phyloP scores from a whole-genome alignment of 2,113 vertebrate genomes.

The Asarcornis scutulata region DNA sequence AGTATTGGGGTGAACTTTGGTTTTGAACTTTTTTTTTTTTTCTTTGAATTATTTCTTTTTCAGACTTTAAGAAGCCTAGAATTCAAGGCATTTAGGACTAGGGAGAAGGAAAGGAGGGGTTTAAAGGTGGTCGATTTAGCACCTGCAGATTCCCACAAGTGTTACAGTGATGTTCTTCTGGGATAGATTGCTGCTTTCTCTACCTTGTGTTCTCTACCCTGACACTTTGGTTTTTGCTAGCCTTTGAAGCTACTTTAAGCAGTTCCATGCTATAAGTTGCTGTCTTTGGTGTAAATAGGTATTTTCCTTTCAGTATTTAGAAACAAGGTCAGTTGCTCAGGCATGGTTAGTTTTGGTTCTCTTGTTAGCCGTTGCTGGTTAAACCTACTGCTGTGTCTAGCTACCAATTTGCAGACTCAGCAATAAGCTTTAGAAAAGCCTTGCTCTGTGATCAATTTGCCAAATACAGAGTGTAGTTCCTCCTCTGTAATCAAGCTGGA shows the following conservation, averaged over 20 bases:
- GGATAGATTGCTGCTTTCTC: not conserved
- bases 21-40: not conserved
- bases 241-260: not conserved
- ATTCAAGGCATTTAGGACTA: not conserved
- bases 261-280: not conserved
- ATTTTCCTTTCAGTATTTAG: not conserved
- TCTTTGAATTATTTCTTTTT: not conserved
- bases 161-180: not conserved
- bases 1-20: not conserved
- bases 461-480: constrained; percentile 58
- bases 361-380: constrained; percentile 49
- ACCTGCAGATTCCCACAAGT: not conserved
- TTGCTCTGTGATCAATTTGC: constrained; percentile 61
- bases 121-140: not conserved
- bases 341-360: constrained; percentile 40
- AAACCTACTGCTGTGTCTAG: constrained; percentile 16
- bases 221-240: not conserved
- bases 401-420: constrained; percentile 40
- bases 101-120: not conserved
- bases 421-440: constrained; percentile 53
- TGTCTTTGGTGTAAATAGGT: not conserved
- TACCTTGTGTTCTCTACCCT: fast-evolving
- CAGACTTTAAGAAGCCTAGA: not conserved
- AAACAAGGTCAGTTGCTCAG: not conserved
- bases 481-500: constrained; percentile 63